These are phyloP conservation scores for Proteles cristata DNA, from an alignment of 2,113 vertebrate genomes.

Conservation along the genomic window DNA sequence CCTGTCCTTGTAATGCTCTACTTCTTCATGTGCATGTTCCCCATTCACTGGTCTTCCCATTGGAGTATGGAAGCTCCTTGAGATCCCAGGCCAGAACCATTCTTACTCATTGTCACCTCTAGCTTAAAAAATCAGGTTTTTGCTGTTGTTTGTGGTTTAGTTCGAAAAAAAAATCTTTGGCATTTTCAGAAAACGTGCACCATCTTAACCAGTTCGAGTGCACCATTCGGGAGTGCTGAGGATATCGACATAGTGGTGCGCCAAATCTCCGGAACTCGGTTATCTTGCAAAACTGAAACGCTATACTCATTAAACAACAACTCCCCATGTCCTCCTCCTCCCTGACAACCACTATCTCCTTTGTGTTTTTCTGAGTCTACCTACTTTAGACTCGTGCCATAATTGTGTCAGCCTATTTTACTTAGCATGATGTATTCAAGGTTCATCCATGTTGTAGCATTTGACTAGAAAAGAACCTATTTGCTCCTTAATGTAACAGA, in stretches of 20 bases:
- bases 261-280: background rate
- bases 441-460: background rate
- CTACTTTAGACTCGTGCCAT: background rate
- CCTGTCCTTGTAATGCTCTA: fast-evolving
- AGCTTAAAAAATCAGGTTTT: background rate
- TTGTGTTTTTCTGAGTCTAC: background rate
- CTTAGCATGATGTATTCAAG: background rate
- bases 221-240: background rate
- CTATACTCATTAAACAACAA: too few relatives aligned
- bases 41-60: fast-evolving
- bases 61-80: fast-evolving
- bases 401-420: background rate
- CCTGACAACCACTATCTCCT: background rate
- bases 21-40: fast-evolving
- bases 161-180: background rate
- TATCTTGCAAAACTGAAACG: background rate
- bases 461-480: background rate
- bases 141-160: background rate
- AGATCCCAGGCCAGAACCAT: background rate
- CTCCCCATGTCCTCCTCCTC: too few relatives aligned
- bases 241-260: fast-evolving
- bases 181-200: background rate
- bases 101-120: background rate
- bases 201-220: background rate
- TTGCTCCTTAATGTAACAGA: background rate